These are phyloP conservation scores for Pimephales promelas DNA, from an alignment of 2,113 vertebrate species.

Conservation along the genomic window DNA sequence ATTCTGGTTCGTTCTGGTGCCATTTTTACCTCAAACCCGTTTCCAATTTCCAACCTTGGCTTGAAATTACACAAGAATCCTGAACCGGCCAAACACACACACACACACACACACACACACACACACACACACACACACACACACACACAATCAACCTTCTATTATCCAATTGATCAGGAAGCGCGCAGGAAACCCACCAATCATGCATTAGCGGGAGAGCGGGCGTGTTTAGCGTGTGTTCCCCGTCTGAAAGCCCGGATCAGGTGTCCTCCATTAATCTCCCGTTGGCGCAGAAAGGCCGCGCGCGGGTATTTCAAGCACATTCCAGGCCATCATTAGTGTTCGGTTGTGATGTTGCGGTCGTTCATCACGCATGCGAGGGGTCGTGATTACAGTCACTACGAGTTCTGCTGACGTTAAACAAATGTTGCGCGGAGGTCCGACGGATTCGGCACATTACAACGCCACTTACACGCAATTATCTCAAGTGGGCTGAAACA, in stretches of 20 bases:
- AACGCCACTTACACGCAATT: slow-evolving; percentile 48
- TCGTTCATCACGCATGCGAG: slow-evolving; percentile 67
- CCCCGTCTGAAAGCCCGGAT: slow-evolving; percentile 1
- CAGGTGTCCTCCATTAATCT: slow-evolving; percentile 54
- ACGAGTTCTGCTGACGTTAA: slow-evolving; percentile 53
- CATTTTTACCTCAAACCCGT: not conserved
- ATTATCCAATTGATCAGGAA: slow-evolving; percentile 44
- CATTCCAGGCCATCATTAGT: slow-evolving; percentile 67
- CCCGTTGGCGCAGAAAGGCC: not conserved
- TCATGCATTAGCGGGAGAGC: slow-evolving; percentile 32
- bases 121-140: slow-evolving; percentile 1
- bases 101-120: not conserved
- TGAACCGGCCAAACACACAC: not conserved
- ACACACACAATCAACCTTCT: too few species aligned
- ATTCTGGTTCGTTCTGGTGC: not conserved
- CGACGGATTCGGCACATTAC: slow-evolving; percentile 44
- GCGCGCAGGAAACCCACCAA: slow-evolving; percentile 37
- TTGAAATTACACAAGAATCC: not conserved
- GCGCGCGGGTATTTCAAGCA: slow-evolving; percentile 38
- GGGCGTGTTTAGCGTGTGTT: not conserved
- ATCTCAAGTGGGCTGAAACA: slow-evolving; percentile 53
- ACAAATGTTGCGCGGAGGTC: slow-evolving; percentile 50
- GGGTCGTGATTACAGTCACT: slow-evolving; percentile 42
- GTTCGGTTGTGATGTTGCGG: slow-evolving; percentile 66
- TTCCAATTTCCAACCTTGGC: too few species aligned